Base-by-base conservation (phyloP, 2,113 vertebrate genomes). In the Sebastes fasciatus region DNA sequence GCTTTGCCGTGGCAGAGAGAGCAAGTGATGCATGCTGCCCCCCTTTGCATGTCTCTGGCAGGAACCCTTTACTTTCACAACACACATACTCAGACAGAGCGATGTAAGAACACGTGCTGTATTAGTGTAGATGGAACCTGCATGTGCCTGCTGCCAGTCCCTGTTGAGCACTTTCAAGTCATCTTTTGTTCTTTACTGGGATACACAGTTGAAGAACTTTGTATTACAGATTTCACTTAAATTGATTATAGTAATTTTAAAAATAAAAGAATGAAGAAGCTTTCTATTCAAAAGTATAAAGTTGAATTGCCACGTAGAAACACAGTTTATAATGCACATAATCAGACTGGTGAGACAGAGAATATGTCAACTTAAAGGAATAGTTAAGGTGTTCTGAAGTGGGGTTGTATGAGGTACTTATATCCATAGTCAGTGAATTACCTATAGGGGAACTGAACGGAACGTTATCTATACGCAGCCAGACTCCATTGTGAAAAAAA, bases 1-100 rank as follows among this genome's bases (percentile, higher is more conserved):
- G 79, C 77, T 90, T 84, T 64, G 78, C 83, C 26, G 52, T 83
- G 88, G 80, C 91, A 89, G 86, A 83, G 79, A 76, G 80, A 90
- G 70, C 79, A 73, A 92, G 79, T 87, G 70, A 79, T 91, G 95
- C 92, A 95, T 93, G 92, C 75, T 68, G 76, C 83, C 79, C 62
- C 83, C 79, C 62, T 67, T 85, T 76, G 89, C 89, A 93, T 92
- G 87, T 89, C 79, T 89, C 76, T 84, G 64, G 63, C 77, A 89
- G 67, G 61, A 77, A 77, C 51, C 54, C 26, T 83, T 88, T 84
- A 72, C 75, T 87, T 84, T 81, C 58, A 78, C 83, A 75, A 62
- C 74, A 82, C 84, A 75, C 66, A 40, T 26, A 54, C 19, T 52
- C 60, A 75, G 45, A 74, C 74, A 55, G 16, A 74, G 14, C 11